Evolutionary conservation across 2,797 vertebrate genomes (phyloP), one percentile per base, ranked within the genome.

Genomic region (Neosalanx taihuensis): DNA sequence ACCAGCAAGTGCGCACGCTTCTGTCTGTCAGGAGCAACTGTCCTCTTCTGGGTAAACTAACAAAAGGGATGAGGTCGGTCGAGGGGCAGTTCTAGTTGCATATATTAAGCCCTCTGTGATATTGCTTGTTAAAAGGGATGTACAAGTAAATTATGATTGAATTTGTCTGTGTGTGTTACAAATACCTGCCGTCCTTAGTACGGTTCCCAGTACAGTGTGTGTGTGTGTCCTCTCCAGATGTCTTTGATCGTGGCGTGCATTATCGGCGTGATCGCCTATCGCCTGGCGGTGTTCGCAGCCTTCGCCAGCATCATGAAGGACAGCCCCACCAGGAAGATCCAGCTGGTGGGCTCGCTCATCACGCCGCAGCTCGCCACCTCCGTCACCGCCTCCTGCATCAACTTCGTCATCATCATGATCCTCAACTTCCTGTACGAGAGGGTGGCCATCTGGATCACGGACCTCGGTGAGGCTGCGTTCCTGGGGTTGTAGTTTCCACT

Each of bases 331-430:
- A 78, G 86, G 60, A 76, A 91, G 0, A 77, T 98, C 68, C 83
- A 95, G 60, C 88, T 94, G 56, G 93, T 99, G 58, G 94, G 93
- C 0, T 89, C 91, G 6, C 74, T 96, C 23, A 91, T 99, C 75
- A 99, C 97, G 0, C 98, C 98, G 0, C 97, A 99, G 87, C 88
- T 99, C 80, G 93, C 96, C 64, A 99, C 97, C 5, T 95, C 97
- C 0, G 94, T 99, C 87, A 96, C 95, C 0, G 98, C 95, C 70
- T 99, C 98, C 0, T 97, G 95, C 82, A 94, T 99, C 89, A 99
- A 99, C 84, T 99, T 99, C 64, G 85, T 98, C 76, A 94, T 98
- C 91, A 99, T 99, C 92, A 96, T 99, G 95, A 93, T 98, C 73
- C 93, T 99, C 70, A 99, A 99, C 86, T 93, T 96, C 88, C 89